These are phyloP conservation scores for Adelphocoris suturalis DNA, from an alignment of 2,888 invertebrate species.

Conservation along the genomic window DNA sequence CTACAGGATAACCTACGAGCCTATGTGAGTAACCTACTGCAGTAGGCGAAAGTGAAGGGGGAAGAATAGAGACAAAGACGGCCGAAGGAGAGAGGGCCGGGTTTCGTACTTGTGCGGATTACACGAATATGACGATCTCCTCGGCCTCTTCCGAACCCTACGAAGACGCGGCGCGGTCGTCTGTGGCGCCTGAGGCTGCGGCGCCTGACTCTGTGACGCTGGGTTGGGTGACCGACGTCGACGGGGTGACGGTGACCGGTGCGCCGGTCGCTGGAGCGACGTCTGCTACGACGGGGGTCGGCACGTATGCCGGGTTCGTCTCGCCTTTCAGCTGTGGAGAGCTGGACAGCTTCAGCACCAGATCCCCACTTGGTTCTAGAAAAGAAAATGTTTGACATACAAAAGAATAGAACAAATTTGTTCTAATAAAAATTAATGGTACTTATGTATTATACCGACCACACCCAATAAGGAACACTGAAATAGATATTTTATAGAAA, in stretches of 20 bases:
- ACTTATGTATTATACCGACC: no score
- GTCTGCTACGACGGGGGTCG: constrained; percentile 54
- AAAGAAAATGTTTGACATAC: no score
- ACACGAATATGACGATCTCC: constrained; percentile 66
- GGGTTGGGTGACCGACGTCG: background rate
- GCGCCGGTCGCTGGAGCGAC: background rate
- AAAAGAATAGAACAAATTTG: no score
- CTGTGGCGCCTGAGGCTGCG: background rate
- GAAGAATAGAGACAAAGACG: background rate
- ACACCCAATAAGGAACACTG: no score
- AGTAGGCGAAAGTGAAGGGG: background rate
- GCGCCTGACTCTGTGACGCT: background rate
- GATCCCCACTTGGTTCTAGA: constrained; percentile 13
- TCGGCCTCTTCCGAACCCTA: constrained; percentile 69
- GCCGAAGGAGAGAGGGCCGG: constrained; percentile 44
- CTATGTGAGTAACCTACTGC: no score
- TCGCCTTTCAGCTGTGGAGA: constrained; percentile 44
- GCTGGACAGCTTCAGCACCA: constrained; percentile 42
- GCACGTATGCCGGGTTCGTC: constrained; percentile 56
- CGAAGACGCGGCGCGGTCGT: constrained; percentile 38
- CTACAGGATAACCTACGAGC: no score
- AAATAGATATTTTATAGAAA: no score
- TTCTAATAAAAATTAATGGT: no score
- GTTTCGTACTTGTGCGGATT: constrained; percentile 7
- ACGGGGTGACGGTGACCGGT: no score